Conservation (phyloP, 1,140 invertebrate species). For the Ceratina calcarata region DNA sequence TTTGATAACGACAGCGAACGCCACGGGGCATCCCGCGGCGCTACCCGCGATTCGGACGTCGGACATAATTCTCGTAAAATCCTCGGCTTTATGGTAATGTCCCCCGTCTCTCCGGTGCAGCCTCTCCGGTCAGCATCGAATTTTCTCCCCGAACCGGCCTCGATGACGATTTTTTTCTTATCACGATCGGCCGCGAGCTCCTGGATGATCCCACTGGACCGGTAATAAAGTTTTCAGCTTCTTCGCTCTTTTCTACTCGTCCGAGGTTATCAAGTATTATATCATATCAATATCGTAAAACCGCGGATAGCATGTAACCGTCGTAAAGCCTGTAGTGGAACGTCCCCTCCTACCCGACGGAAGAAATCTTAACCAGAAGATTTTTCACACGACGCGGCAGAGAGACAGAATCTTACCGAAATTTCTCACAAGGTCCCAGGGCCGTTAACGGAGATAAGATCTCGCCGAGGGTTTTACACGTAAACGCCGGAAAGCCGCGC, state of each 20-base stretch:
- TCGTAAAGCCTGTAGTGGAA: too few relatives aligned
- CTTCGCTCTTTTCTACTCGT: too few relatives aligned
- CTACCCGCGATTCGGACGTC: slow-evolving; percentile 65
- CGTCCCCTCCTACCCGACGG: too few relatives aligned
- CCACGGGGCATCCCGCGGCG: slow-evolving; percentile 63
- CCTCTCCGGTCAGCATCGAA: slow-evolving; percentile 56
- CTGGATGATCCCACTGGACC: slow-evolving; percentile 27
- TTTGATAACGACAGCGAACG: slow-evolving; percentile 71
- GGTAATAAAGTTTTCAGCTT: background rate
- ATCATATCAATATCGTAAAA: too few relatives aligned
- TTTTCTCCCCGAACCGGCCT: slow-evolving; percentile 55
- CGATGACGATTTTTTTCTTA: slow-evolving; percentile 57
- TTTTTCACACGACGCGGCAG: slow-evolving; percentile 12
- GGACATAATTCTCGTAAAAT: slow-evolving; percentile 70
- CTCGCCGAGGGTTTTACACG: slow-evolving; percentile 56
- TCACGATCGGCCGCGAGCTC: slow-evolving; percentile 49
- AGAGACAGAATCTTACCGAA: slow-evolving; percentile 37
- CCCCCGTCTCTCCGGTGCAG: slow-evolving; percentile 38
- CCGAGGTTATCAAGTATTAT: too few relatives aligned
- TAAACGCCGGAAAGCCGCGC: slow-evolving; percentile 58
- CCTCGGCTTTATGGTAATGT: slow-evolving; percentile 72
- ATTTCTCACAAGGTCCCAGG: slow-evolving; percentile 56
- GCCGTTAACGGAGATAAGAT: slow-evolving; percentile 58
- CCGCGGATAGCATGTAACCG: too few relatives aligned
- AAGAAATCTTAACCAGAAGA: background rate